These are phyloP conservation scores for Brachyhypopomus gauderio DNA, from an alignment of 2,113 vertebrate genomes.

Conservation along the genomic window DNA sequence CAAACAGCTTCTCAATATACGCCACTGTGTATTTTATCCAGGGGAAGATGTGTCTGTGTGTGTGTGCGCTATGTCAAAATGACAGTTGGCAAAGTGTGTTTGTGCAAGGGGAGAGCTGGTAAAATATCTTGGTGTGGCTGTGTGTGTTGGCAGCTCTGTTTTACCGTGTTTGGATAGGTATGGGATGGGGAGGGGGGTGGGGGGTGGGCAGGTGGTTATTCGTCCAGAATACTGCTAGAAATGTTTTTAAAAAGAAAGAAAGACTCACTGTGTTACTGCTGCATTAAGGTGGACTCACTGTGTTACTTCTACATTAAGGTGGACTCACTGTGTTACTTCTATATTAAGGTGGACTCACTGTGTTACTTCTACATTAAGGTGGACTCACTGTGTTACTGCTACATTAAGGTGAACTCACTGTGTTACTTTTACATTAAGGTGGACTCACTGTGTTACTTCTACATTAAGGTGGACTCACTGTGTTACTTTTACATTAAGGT, in stretches of 20 bases:
- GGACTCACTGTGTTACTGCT: too few relatives aligned
- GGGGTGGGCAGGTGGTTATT: neutral
- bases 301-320: too few relatives aligned
- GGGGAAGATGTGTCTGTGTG: neutral
- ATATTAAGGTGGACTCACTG: too few relatives aligned
- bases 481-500: neutral
- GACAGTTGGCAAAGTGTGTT: conserved; percentile 4
- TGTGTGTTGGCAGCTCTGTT: neutral
- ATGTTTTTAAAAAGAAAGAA: neutral
- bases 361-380: too few relatives aligned
- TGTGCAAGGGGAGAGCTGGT: neutral
- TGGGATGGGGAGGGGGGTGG: neutral
- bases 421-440: neutral
- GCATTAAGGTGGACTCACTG: too few relatives aligned
- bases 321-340: too few relatives aligned
- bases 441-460: neutral
- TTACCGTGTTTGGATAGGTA: neutral
- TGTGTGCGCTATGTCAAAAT: neutral
- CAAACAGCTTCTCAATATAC: neutral
- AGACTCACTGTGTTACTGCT: neutral
- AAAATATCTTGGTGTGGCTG: neutral
- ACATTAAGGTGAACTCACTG: neutral
- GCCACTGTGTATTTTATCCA: neutral
- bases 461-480: neutral
- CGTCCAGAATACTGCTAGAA: neutral